phyloP scores from a whole-genome alignment of 1,140 invertebrate species.

The Stegodyphus dumicola region DNA sequence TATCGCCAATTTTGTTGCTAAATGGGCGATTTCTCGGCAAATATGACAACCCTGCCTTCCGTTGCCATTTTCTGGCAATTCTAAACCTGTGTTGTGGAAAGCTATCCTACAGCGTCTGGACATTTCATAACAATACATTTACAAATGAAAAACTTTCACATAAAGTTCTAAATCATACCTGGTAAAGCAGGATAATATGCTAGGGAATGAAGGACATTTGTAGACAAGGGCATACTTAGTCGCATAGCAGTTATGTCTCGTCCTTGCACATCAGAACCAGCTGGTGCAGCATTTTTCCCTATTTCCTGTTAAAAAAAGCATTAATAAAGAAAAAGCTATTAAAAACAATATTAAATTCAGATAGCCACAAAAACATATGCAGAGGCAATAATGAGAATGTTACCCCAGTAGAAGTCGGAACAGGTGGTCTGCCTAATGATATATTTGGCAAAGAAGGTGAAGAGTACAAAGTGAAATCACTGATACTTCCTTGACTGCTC shows the following conservation, averaged over 20 bases:
- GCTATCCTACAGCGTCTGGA: too few species aligned
- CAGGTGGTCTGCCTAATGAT: conserved; percentile 86
- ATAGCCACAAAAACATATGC: neutral
- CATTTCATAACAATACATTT: too few species aligned
- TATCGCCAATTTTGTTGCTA: too few species aligned
- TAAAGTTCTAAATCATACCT: conserved; percentile 63
- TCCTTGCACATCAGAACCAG: conserved; percentile 79
- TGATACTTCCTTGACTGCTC: conserved; percentile 43
- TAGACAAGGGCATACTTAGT: conserved; percentile 78
- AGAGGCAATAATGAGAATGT: neutral
- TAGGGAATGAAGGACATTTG: conserved; percentile 79
- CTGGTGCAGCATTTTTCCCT: conserved; percentile 41
- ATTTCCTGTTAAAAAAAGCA: conserved; percentile 32
- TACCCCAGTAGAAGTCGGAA: conserved; percentile 63
- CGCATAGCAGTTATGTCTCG: conserved; percentile 77
- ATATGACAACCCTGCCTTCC: too few species aligned
- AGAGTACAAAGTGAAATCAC: conserved; percentile 77
- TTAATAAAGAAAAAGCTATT: neutral
- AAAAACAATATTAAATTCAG: neutral
- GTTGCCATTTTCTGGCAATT: too few species aligned
- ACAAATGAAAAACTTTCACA: too few species aligned
- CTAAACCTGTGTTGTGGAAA: too few species aligned
- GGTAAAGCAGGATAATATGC: conserved; percentile 81
- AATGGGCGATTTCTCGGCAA: too few species aligned
- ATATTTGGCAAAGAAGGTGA: conserved; percentile 97